Conservation (phyloP, 2,888 invertebrate genomes). For the Tipula vernalis region DNA sequence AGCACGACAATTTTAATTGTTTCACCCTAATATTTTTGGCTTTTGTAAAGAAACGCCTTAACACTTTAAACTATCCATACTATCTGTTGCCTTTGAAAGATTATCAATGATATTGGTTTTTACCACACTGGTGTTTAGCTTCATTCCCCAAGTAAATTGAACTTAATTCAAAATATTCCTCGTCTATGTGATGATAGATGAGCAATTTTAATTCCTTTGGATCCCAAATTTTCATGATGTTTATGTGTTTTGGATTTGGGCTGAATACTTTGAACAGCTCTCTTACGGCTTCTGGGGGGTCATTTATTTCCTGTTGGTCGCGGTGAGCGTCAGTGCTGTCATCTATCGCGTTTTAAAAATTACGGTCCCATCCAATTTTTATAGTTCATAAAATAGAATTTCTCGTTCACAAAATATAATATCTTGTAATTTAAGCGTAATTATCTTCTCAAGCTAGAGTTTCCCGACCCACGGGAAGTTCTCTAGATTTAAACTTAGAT, state of each 20-base stretch:
- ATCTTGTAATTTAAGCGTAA: too few species aligned
- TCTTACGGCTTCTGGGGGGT: too few species aligned
- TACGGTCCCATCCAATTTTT: too few species aligned
- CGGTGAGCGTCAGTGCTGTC: too few species aligned
- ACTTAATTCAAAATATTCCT: neutral
- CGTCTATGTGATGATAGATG: constrained; percentile 20
- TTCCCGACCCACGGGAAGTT: too few species aligned
- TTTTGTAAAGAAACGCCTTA: constrained; percentile 35
- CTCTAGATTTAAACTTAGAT: too few species aligned
- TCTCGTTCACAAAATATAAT: too few species aligned
- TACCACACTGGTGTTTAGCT: neutral
- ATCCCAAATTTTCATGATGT: constrained; percentile 33
- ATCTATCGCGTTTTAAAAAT: too few species aligned
- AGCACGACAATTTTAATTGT: constrained; percentile 63
- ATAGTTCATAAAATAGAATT: too few species aligned
- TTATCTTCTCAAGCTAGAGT: too few species aligned
- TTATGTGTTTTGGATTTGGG: constrained; percentile 23
- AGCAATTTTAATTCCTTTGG: constrained; percentile 31
- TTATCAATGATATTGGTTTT: constrained; percentile 30
- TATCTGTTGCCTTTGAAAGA: neutral
- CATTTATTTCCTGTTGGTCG: too few species aligned
- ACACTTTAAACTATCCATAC: constrained; percentile 14
- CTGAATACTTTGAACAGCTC: neutral
- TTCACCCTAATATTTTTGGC: constrained; percentile 83
- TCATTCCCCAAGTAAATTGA: neutral